Conservation (phyloP, 2,797 vertebrate species). For the Telmatherina bonti region DNA sequence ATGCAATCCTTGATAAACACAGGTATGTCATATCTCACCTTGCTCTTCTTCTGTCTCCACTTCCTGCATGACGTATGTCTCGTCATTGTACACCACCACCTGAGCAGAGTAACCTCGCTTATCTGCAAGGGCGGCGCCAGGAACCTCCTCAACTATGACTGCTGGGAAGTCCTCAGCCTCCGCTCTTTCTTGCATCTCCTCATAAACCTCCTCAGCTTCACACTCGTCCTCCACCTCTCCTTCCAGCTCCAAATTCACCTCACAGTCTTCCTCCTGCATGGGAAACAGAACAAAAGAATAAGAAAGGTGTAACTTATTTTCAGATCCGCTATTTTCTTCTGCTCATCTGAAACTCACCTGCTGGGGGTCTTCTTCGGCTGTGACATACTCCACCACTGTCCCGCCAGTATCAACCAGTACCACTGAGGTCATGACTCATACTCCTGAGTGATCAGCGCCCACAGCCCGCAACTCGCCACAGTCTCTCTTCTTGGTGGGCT, state of each 20-base stretch:
- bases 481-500: slow-evolving; percentile 37
- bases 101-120: slow-evolving; percentile 90
- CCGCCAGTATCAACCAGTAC: slow-evolving; percentile 91
- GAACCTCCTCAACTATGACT: slow-evolving; percentile 92
- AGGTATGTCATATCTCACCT: slow-evolving; percentile 59
- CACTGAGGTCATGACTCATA: slow-evolving; percentile 94
- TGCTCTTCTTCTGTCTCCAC: slow-evolving; percentile 84
- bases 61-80: slow-evolving; percentile 92
- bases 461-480: slow-evolving; percentile 19
- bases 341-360: slow-evolving; percentile 74
- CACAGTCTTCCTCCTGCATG: slow-evolving; percentile 72
- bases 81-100: slow-evolving; percentile 91
- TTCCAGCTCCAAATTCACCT: slow-evolving; percentile 75
- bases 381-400: slow-evolving; percentile 88
- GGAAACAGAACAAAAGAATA: not conserved
- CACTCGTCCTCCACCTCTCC: slow-evolving; percentile 77
- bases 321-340: not conserved
- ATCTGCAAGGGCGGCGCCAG: slow-evolving; percentile 81
- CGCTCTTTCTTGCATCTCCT: slow-evolving; percentile 75
- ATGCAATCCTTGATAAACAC: not conserved
- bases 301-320: too few species aligned
- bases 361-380: slow-evolving; percentile 82
- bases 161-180: slow-evolving; percentile 86
- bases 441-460: slow-evolving; percentile 60
- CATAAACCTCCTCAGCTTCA: slow-evolving; percentile 84